Evolutionary conservation across 1,140 invertebrate genomes (phyloP), one percentile per base, ranked within the genome.

Genomic region (Tribolium madens): DNA sequence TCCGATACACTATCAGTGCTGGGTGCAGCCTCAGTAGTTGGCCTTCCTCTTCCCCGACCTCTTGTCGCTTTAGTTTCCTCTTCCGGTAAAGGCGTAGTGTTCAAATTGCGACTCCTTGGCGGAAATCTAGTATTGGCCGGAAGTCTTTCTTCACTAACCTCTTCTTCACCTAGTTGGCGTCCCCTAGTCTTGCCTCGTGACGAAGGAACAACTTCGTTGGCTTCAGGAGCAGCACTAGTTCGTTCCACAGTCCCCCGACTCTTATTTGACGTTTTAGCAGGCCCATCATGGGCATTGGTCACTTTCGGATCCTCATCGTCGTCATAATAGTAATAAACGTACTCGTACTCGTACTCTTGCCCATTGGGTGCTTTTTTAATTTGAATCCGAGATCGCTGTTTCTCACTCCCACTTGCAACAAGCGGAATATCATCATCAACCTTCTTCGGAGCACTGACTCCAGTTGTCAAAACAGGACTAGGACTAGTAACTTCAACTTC

Each of bases 261-360:
- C 83, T 78, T 92, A 88, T 78, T 93, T 91, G 42, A 91, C 90
- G n/a, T 89, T 88, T 88, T 90, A 73, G 88, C 86, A 36, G 89
- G 88, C 21, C 88, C 88, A 81, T 92, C 91, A 76, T 91, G 89
- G 50, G 88, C 87, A 77, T 90, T 91, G 64, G 83, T 86, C 13
- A 81, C 53, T 78, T 81, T 81, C 6, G 73, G 36, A 72, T 84
- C 87, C 60, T 91, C 91, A 1, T 95, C 93, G 76, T 95, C 94
- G 78, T 95, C 93, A 76, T 96, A 95, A 81, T 96, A 96, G 84
- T 96, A 96, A 82, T 96, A 96, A 13, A 96, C 93, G 80, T 96
- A 96, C 84, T 96, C 95, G 84, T 96, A 96, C 85, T 96, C 95
- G 81, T 96, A 96, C 81, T 96, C 94, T 86, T 95, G 92, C 2